These are phyloP conservation scores for Varanus salvator DNA, from an alignment of 2,113 vertebrate genomes.

Conservation along the genomic window DNA sequence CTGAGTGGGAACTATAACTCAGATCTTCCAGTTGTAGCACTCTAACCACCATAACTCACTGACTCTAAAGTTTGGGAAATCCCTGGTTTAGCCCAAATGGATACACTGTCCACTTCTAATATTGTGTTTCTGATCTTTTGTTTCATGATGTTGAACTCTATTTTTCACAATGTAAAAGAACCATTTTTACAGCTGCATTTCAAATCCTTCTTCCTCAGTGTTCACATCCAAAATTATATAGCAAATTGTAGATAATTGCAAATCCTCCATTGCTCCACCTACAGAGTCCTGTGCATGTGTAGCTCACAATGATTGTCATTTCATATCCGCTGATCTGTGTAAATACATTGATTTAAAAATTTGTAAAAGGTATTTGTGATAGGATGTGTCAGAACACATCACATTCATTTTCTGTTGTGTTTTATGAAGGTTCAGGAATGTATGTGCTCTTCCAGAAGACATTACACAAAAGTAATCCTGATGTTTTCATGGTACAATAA, in stretches of 20 bases:
- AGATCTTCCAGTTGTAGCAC: too few species aligned
- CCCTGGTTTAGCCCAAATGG: constrained; percentile 2
- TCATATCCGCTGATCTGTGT: too few species aligned
- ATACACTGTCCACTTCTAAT: neutral
- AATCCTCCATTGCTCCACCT: neutral
- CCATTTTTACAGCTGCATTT: neutral
- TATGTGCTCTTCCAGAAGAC: neutral
- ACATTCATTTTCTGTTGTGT: neutral
- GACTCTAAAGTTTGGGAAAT: too few species aligned
- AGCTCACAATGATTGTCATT: neutral
- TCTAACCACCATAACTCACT: too few species aligned
- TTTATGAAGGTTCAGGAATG: neutral
- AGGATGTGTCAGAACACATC: neutral
- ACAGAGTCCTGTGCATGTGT: too few species aligned
- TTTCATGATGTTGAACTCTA: neutral
- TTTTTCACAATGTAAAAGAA: neutral
- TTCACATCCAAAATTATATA: too few species aligned
- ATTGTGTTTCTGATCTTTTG: neutral
- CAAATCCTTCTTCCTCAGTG: neutral
- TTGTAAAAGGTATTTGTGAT: neutral
- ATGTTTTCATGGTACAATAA: neutral
- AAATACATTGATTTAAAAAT: too few species aligned
- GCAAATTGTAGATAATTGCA: neutral
- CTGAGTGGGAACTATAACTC: too few species aligned
- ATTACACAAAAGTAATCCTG: neutral